Conservation (phyloP, 1,140 invertebrate species). For the Onthophagus taurus region DNA sequence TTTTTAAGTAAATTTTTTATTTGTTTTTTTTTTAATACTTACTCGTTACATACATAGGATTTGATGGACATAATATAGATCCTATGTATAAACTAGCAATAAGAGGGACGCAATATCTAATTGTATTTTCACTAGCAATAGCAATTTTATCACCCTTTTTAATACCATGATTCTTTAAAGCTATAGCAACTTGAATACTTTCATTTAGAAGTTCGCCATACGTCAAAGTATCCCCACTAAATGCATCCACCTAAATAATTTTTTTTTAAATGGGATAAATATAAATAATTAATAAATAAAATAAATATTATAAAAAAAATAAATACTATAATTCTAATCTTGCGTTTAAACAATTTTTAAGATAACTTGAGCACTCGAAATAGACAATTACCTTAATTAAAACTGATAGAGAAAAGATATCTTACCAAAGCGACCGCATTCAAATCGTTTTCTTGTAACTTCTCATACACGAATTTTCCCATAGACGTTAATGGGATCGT, state of each 20-base stretch:
- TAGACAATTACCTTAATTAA: too few species aligned
- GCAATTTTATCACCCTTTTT: conserved; percentile 42
- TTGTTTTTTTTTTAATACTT: conserved; percentile 21
- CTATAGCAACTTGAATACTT: conserved; percentile 35
- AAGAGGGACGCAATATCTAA: conserved; percentile 39
- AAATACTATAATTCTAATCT: too few species aligned
- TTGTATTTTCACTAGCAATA: conserved; percentile 45
- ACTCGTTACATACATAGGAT: conserved; percentile 45
- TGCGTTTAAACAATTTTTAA: too few species aligned
- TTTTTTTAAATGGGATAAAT: too few species aligned
- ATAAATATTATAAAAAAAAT: too few species aligned
- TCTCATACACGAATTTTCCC: too few species aligned
- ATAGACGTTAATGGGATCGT: too few species aligned
- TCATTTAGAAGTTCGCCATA: conserved; percentile 33
- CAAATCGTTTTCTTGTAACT: too few species aligned
- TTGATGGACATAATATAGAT: conserved; percentile 42
- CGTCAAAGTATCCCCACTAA: conserved; percentile 31
- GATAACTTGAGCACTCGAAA: too few species aligned
- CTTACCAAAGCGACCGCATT: too few species aligned
- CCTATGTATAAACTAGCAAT: conserved; percentile 41
- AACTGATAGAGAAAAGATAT: too few species aligned
- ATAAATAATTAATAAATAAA: too few species aligned
- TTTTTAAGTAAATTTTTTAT: background rate
- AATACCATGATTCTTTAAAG: conserved; percentile 33
- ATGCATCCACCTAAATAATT: conserved; percentile 34